A percentile compares a stretch with the other conserved stretches of the same genome.
Conservation (phyloP, 1,140 invertebrate species). For the Nomia melanderi region DNA sequence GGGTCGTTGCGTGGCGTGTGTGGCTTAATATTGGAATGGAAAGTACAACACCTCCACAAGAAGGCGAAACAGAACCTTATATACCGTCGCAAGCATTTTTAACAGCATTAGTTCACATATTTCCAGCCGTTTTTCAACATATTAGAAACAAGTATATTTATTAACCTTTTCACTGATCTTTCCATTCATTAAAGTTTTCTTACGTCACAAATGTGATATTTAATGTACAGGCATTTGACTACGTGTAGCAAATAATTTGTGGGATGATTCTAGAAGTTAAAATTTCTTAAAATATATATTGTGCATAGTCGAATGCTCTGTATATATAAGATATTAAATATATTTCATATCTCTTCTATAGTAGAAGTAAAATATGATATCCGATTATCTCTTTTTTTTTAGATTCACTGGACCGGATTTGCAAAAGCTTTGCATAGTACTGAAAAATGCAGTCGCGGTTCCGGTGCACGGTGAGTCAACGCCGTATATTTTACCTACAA, state of each 20-base stretch:
- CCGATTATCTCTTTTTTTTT: conserved; percentile 25
- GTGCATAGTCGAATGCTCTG: too few species aligned
- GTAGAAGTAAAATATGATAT: background rate
- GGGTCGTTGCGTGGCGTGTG: conserved; percentile 91
- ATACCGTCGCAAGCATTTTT: conserved; percentile 95
- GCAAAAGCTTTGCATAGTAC: conserved; percentile 88
- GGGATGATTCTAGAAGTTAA: too few species aligned
- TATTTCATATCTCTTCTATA: background rate
- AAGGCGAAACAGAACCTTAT: conserved; percentile 85
- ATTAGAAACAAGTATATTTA: conserved; percentile 88
- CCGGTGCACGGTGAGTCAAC: conserved; percentile 92
- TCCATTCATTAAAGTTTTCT: too few species aligned
- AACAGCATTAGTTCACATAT: conserved; percentile 95
- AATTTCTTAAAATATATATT: too few species aligned
- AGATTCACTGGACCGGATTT: conserved; percentile 89
- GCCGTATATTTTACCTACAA: conserved; percentile 88
- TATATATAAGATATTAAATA: too few species aligned
- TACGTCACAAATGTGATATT: too few species aligned
- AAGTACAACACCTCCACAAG: conserved; percentile 86
- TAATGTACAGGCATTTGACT: too few species aligned
- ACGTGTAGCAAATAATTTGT: too few species aligned
- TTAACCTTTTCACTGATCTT: background rate
- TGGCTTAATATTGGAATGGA: conserved; percentile 93
- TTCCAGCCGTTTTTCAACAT: conserved; percentile 95
- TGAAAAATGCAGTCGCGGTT: conserved; percentile 89